Base-by-base conservation (phyloP, 2,113 vertebrate genomes). In the Chauna torquata region DNA sequence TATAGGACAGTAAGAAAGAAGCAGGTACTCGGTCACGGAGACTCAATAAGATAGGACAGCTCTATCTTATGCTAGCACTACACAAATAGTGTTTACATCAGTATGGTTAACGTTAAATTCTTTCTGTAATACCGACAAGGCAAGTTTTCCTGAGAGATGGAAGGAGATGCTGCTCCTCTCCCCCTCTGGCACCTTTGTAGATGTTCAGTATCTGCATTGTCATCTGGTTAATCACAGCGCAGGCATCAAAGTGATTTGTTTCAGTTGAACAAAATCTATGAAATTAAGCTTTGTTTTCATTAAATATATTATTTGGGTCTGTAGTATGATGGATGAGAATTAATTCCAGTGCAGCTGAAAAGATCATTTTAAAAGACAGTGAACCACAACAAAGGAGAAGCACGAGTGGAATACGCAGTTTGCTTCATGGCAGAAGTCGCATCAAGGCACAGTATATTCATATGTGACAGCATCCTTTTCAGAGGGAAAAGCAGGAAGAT, bases 401-500 rank as follows among this genome's bases (percentile, higher is more conserved):
- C 32, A 70, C 49, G 30, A 16, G 32, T 68, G 76, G 76, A 86
- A 81, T 58, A 44, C 6, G 3, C 47, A 17, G 65, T 20, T 86
- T 70, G 80, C 84, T 94, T 89, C 9, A 2, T 90, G 86, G 90
- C 85, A 64, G 52, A 69, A 84, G 71, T 23, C 90, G 36, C 11
- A 0, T 81, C 50, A 76, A 78, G 61, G 52, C 80, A 27, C 30
- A 12, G 45, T 64, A 38, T 71, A 69, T 69, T 94, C 86, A 52
- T 52, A 49, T 8, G 17, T 89, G 89, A 72, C 84, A 74, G 64
- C 57, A 82, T 92, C 89, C 30, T 77, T 91, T 86, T 80, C 85
- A 92, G 94, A 82, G 66, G 42, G 42, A 82, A 90, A 91, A 82
- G 75, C 82, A 91, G 84, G 70, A 92, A 72, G 78, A 95, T 96